Percentiles rank a stretch among this genome's conserved stretches.
Conservation (phyloP, 2,113 vertebrate species). For the Xenopus borealis region DNA sequence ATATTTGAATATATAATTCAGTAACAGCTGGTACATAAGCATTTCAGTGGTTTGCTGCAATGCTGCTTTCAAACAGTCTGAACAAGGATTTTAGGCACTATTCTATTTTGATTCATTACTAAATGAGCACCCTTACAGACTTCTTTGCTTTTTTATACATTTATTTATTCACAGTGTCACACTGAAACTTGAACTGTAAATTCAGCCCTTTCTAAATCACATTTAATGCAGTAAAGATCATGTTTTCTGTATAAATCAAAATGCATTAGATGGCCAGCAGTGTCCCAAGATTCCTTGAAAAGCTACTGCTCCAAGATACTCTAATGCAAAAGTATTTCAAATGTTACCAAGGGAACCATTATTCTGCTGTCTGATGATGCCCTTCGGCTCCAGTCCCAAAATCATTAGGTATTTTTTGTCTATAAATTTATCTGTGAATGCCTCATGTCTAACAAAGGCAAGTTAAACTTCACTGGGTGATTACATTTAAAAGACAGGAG, state of each 20-base stretch:
- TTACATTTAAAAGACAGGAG: slow-evolving; percentile 64
- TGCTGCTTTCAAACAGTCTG: too few relatives aligned
- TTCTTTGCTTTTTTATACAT: too few relatives aligned
- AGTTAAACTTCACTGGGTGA: slow-evolving; percentile 57
- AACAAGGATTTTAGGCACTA: too few relatives aligned
- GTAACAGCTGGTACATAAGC: too few relatives aligned
- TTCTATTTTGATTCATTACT: too few relatives aligned
- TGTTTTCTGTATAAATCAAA: slow-evolving; percentile 56
- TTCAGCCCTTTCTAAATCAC: slow-evolving; percentile 49
- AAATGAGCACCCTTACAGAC: too few relatives aligned
- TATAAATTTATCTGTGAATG: slow-evolving; percentile 54
- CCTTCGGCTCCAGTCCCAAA: slow-evolving; percentile 62
- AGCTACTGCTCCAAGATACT: slow-evolving; percentile 54
- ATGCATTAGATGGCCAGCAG: slow-evolving; percentile 55
- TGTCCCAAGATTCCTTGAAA: slow-evolving; percentile 51
- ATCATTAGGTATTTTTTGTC: slow-evolving; percentile 53
- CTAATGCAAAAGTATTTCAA: slow-evolving; percentile 55
- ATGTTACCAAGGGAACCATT: slow-evolving; percentile 60
- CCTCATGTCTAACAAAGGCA: slow-evolving; percentile 54
- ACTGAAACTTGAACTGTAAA: neutral
- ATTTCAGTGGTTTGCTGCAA: too few relatives aligned
- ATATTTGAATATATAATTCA: too few relatives aligned
- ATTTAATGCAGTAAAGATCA: slow-evolving; percentile 53
- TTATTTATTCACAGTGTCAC: too few relatives aligned
- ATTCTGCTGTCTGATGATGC: slow-evolving; percentile 59